Base-by-base conservation (phyloP, 2,888 invertebrate species). In the Orchesellides sinensis region DNA sequence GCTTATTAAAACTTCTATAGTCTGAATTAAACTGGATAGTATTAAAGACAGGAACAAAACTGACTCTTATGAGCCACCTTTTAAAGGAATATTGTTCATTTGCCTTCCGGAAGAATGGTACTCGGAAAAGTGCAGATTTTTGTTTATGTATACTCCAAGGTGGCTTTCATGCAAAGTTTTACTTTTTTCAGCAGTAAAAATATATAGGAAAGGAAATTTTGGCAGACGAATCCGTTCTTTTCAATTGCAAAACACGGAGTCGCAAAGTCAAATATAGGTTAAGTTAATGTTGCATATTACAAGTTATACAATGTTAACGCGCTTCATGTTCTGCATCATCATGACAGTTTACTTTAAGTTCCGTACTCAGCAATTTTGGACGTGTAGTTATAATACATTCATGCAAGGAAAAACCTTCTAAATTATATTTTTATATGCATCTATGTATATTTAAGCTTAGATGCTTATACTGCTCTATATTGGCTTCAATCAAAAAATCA, bases 211-310 rank as follows among this genome's bases (percentile, higher is more conserved):
- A n/a, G n/a, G n/a, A n/a, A n/a, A n/a, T n/a, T n/a, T n/a, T n/a
- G n/a, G n/a, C n/a, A n/a, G n/a, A n/a, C 14, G 40, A 61, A 19
- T 21, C 14, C 1, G 27, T 59, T 72, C 27, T 47, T n/a, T 29
- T 6, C 59, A 29, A 61, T 63, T 47, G 63, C 17, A 65, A 32
- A n/a, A 74, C 25, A 29, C 47, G 29, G n/a, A 72, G 23, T 29
- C 63, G 69, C 66, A 80, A 66, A 68, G 66, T 66, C 73, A 68
- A 80, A 80, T 73, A 10, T 80, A 80, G 80, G 80, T 80, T 80
- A 80, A 56, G 59, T 72, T 52, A 40, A 19, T 47, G 10, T 32
- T 6, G 32, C 32, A 40, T 10, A 14, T 10, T 40, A n/a, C 2
- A 8, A 1, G n/a, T 10, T 40, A 40, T 8, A 5, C 2, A 2